A percentile compares a stretch with the other conserved stretches of the same genome.
Conservation (phyloP, 2,888 invertebrate genomes). For the Lasius fuliginosus region DNA sequence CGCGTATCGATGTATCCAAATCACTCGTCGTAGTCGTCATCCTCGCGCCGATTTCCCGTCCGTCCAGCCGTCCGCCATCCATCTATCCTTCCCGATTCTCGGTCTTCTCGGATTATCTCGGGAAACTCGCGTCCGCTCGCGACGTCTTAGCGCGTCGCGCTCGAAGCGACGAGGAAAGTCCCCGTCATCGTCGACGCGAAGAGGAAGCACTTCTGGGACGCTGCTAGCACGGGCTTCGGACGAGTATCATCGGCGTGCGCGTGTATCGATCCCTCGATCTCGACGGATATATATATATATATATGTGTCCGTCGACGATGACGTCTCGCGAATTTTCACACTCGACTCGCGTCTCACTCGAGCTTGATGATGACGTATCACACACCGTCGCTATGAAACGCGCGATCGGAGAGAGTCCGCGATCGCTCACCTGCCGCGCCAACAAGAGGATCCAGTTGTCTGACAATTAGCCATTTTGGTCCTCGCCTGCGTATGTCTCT, state of each 20-base stretch:
- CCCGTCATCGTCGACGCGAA: not conserved
- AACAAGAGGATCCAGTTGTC: constrained; percentile 72
- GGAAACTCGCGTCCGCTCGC: not conserved
- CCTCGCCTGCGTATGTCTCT: constrained; percentile 63
- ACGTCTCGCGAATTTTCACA: not conserved
- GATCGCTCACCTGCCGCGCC: constrained; percentile 84
- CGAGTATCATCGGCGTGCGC: not conserved
- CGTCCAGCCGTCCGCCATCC: not conserved
- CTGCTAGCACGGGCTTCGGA: not conserved
- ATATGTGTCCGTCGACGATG: not conserved
- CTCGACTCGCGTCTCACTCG: constrained; percentile 6
- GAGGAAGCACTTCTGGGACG: not conserved
- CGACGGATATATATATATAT: too few species aligned
- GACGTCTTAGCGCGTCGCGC: not conserved
- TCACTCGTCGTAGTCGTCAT: constrained; percentile 29
- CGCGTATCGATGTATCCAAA: constrained; percentile 76
- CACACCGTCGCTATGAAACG: not conserved
- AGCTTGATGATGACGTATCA: not conserved
- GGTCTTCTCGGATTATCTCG: not conserved
- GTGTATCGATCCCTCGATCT: constrained; percentile 1
- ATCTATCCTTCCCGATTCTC: not conserved
- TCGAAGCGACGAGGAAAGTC: not conserved
- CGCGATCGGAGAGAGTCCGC: not conserved
- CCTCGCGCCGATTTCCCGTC: not conserved
- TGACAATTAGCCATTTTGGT: constrained; percentile 85